Percentiles rank a stretch among this genome's conserved stretches.
These are phyloP conservation scores for Drosophila subquinaria DNA, from an alignment of 2,888 invertebrate species.

Conservation along the genomic window DNA sequence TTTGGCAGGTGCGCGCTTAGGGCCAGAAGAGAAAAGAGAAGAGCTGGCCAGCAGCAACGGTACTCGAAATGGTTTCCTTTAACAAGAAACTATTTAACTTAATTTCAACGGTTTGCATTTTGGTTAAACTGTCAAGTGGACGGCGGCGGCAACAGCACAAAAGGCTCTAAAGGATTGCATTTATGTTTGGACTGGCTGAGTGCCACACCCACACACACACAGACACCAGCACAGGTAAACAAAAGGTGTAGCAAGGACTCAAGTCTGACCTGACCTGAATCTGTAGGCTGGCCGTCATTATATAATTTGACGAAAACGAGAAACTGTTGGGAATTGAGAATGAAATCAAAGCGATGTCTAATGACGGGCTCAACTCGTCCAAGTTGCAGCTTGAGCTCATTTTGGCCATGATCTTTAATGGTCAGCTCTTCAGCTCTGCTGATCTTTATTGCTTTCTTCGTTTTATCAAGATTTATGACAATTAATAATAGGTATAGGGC, in stretches of 20 bases:
- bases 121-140: slow-evolving; percentile 80
- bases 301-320: slow-evolving; percentile 73
- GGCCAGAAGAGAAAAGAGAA: slow-evolving; percentile 3
- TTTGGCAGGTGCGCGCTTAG: slow-evolving; percentile 80
- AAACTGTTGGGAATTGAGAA: not conserved
- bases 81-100: slow-evolving; percentile 83
- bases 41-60: slow-evolving; percentile 43
- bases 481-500: slow-evolving; percentile 84
- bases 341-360: slow-evolving; percentile 64
- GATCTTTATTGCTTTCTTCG: slow-evolving; percentile 46
- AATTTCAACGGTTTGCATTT: slow-evolving; percentile 72
- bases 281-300: slow-evolving; percentile 73
- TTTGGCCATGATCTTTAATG: slow-evolving; percentile 46
- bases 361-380: slow-evolving; percentile 54
- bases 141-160: slow-evolving; percentile 41
- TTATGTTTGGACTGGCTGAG: slow-evolving; percentile 61
- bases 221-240: slow-evolving; percentile 29
- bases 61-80: slow-evolving; percentile 67
- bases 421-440: slow-evolving; percentile 73
- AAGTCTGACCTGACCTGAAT: slow-evolving; percentile 6
- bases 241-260: slow-evolving; percentile 67
- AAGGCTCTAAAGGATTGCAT: slow-evolving; percentile 70
- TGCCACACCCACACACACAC: slow-evolving; percentile 64
- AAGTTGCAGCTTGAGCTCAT: slow-evolving; percentile 69
- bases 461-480: slow-evolving; percentile 85